These are phyloP conservation scores for Catharus minimus DNA, from an alignment of 2,113 vertebrate genomes.

Conservation along the genomic window DNA sequence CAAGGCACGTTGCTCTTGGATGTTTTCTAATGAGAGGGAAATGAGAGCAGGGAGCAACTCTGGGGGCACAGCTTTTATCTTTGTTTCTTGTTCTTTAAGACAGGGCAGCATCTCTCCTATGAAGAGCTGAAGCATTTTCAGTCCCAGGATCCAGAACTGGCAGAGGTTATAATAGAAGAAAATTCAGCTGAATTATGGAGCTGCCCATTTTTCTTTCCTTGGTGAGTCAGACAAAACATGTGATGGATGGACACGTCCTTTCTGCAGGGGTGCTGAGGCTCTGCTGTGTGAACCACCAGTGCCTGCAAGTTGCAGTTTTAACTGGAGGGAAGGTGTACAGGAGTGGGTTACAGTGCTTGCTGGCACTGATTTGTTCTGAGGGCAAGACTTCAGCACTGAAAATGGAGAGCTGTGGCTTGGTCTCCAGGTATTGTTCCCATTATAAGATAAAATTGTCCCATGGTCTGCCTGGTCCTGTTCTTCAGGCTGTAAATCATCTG, in stretches of 20 bases:
- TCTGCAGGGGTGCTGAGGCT: neutral
- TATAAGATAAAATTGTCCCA: neutral
- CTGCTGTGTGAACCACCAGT: neutral
- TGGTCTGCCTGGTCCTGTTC: neutral
- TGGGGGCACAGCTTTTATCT: neutral
- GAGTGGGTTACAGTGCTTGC: neutral
- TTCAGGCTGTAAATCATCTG: neutral
- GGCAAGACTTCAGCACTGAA: neutral
- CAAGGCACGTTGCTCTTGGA: neutral
- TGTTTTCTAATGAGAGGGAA: neutral
- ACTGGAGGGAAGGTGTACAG: neutral
- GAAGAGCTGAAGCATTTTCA: conserved; percentile 71
- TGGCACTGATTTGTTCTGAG: neutral
- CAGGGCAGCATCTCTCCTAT: conserved; percentile 60
- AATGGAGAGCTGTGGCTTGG: neutral
- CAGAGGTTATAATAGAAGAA: conserved; percentile 69
- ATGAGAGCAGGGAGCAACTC: neutral
- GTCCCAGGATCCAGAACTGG: conserved; percentile 66
- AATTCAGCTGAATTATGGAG: conserved; percentile 67
- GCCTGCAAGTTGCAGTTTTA: neutral
- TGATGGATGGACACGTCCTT: neutral
- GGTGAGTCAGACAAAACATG: conserved; percentile 61
- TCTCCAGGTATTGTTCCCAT: neutral
- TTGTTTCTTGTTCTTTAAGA: conserved; percentile 48
- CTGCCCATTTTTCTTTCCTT: conserved; percentile 70